phyloP scores from a whole-genome alignment of 2,888 invertebrate species.

The Catocala fraxini region DNA sequence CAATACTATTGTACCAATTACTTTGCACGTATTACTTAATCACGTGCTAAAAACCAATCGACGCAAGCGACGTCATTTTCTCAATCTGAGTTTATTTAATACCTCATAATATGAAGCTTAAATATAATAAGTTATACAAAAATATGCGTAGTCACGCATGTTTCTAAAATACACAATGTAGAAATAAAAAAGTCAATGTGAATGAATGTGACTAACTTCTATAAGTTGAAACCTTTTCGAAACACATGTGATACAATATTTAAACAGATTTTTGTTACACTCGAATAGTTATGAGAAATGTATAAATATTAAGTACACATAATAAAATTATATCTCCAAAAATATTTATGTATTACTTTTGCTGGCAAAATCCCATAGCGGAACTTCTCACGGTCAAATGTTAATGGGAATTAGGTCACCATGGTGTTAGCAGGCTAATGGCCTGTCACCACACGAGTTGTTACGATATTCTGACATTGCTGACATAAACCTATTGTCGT shows the following conservation, averaged over 20 bases:
- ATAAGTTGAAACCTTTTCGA: not conserved
- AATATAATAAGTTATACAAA: too few species aligned
- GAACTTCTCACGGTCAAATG: constrained; percentile 35
- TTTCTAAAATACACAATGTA: too few species aligned
- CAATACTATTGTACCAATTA: too few species aligned
- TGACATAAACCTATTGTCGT: constrained; percentile 1
- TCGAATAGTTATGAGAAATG: not conserved
- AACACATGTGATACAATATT: not conserved
- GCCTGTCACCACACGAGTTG: constrained; percentile 19
- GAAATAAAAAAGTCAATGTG: too few species aligned
- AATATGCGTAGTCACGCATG: not conserved
- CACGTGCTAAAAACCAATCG: too few species aligned
- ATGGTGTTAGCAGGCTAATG: constrained; percentile 21
- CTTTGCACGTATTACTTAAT: too few species aligned
- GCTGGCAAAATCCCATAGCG: not conserved
- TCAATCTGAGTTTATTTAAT: too few species aligned
- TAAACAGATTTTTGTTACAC: constrained; percentile 22
- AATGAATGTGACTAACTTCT: too few species aligned
- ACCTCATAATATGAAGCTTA: too few species aligned
- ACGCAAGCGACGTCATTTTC: too few species aligned
- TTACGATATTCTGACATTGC: constrained; percentile 17
- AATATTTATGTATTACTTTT: not conserved
- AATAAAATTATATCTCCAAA: not conserved
- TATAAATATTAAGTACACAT: constrained; percentile 3
- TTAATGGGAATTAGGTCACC: constrained; percentile 29